phyloP scores from a whole-genome alignment of 1,140 invertebrate genomes.

The Papilio polyxenes region DNA sequence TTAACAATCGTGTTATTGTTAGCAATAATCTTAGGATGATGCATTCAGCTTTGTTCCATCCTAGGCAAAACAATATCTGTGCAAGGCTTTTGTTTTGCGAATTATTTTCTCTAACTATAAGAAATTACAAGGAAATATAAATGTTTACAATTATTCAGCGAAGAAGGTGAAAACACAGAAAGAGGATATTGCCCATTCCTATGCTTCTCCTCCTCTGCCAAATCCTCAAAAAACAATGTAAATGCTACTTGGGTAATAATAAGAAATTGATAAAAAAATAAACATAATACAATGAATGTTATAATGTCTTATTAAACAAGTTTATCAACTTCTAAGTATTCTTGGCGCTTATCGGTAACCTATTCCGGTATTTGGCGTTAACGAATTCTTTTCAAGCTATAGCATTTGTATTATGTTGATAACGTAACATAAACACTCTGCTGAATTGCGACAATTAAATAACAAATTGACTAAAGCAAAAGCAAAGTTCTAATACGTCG shows the following conservation, averaged over 20 bases:
- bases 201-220: no score
- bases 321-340: not conserved
- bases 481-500: no score
- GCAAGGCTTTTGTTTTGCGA: not conserved
- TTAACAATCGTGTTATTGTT: slow-evolving; percentile 7
- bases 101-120: not conserved
- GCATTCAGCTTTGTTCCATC: slow-evolving; percentile 27
- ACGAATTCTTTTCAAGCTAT: not conserved
- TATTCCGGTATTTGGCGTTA: not conserved
- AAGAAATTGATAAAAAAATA: not conserved
- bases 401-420: slow-evolving; percentile 1
- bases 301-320: not conserved
- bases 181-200: no score
- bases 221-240: not conserved
- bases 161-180: no score
- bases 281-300: not conserved
- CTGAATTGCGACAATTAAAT: not conserved
- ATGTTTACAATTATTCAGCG: not conserved
- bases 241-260: not conserved
- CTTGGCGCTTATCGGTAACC: not conserved
- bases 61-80: slow-evolving; percentile 8
- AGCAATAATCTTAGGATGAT: not conserved
- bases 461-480: not conserved
- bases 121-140: not conserved
- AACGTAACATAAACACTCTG: not conserved